A percentile compares a stretch with the other conserved stretches of the same genome.
phyloP scores from a whole-genome alignment of 2,113 vertebrate species.

The Lamprotornis superbus region DNA sequence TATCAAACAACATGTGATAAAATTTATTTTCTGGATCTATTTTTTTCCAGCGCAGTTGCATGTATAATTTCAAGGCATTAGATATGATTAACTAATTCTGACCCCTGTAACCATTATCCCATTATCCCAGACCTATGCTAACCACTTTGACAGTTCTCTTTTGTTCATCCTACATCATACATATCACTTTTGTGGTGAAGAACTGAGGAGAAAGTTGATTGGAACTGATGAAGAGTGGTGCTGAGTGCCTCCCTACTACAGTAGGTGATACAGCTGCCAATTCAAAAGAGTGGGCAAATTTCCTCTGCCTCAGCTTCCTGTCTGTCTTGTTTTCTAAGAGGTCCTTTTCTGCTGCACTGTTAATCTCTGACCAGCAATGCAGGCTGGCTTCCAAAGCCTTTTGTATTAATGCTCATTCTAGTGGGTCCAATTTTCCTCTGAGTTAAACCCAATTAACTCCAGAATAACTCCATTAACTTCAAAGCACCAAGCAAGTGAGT shows the following conservation, averaged over 20 bases:
- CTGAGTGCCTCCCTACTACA: background rate
- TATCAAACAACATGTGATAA: background rate
- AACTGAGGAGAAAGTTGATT: background rate
- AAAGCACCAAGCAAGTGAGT: background rate
- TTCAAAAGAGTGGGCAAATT: background rate
- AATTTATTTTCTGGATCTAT: background rate
- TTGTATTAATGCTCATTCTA: background rate
- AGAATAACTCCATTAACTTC: slow-evolving; percentile 32
- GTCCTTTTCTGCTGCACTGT: background rate
- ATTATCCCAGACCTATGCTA: background rate
- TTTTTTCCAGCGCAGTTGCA: background rate
- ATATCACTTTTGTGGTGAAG: background rate
- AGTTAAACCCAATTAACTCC: slow-evolving; percentile 39
- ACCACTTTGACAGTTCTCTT: background rate
- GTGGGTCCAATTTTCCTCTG: background rate
- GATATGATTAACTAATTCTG: background rate
- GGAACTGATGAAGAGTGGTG: background rate
- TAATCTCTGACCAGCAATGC: background rate
- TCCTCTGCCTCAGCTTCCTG: background rate
- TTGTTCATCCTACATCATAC: background rate
- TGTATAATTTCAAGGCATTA: background rate
- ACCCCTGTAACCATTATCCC: background rate
- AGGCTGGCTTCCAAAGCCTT: background rate
- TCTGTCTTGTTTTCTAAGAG: background rate
- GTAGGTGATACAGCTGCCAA: background rate